Conservation (phyloP, 1,140 invertebrate species). For the Drosophila subobscura region DNA sequence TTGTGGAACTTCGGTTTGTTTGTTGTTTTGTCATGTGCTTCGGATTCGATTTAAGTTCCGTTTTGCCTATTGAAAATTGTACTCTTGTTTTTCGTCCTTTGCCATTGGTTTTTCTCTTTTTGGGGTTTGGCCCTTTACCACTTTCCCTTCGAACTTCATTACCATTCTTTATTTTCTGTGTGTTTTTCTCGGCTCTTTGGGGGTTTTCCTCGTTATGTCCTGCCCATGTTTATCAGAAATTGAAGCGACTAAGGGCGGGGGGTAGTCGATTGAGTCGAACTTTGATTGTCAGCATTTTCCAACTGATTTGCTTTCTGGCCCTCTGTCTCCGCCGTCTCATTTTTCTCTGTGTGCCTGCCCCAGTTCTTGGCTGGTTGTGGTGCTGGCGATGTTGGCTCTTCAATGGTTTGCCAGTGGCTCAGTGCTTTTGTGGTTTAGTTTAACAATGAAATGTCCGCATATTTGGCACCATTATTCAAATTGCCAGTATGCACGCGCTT, state of each 20-base stretch:
- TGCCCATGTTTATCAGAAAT: too few relatives aligned
- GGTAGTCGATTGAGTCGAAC: too few relatives aligned
- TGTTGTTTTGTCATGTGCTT: conserved; percentile 17
- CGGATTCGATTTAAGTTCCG: conserved; percentile 65
- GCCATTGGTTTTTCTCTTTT: neutral
- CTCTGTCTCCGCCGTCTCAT: neutral
- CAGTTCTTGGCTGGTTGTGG: conserved; percentile 13
- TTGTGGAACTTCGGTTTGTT: conserved; percentile 8
- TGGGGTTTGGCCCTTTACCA: neutral
- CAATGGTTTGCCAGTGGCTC: too few relatives aligned
- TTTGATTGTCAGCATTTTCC: too few relatives aligned
- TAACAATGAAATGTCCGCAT: conserved; percentile 78
- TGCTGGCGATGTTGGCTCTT: too few relatives aligned
- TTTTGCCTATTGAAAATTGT: conserved; percentile 38
- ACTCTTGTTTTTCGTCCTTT: neutral
- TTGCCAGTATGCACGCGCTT: conserved; percentile 77
- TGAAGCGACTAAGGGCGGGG: too few relatives aligned
- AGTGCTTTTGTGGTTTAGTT: conserved; percentile 9
- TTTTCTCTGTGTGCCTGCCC: conserved; percentile 26
- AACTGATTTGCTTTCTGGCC: too few relatives aligned
- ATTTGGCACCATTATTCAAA: conserved; percentile 80
- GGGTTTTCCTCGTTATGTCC: too few relatives aligned
- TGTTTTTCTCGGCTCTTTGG: too few relatives aligned
- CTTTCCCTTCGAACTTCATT: too few relatives aligned
- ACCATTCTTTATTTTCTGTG: too few relatives aligned